Base-by-base conservation (phyloP, 2,113 vertebrate species). In the Catharus fuscescens region DNA sequence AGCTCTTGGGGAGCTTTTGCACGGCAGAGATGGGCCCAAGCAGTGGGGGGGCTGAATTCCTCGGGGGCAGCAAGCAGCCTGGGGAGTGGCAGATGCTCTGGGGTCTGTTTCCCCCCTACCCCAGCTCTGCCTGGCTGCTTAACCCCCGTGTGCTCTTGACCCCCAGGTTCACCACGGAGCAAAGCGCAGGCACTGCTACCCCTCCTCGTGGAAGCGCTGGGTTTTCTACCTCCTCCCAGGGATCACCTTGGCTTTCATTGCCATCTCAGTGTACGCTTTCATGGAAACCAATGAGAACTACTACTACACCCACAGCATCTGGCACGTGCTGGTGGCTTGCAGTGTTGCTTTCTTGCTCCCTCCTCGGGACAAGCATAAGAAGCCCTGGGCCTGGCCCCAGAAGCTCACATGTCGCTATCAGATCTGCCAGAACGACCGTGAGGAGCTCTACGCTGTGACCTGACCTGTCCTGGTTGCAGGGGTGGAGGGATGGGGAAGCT, bases 291-390 rank as follows among this genome's bases (percentile, higher is more conserved):
- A 98, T 29, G 98, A 98, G 92, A 99, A 99, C 97, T 99, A 99
- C 92, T 99, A 98, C 97, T 99, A 99, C 92, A 99, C 98, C 0
- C 99, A 99, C 93, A 99, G 99, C 80, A 98, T 99, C 92, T 99
- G 99, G 99, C 99, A 99, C 47, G 69, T 99, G 66, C 97, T 99
- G 95, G 98, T 99, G 97, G 99, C 99, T 15, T 98, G 89, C 88
- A 99, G 99, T 0, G 98, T 98, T 0, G 98, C 99, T 8, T 99
- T 99, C 95, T 94, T 99, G 84, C 98, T 99, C 19, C 99, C 99
- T 0, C 99, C 99, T 1, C 97, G 98, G 12, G 98, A 98, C 42
- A 98, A 96, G 66, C 95, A 97, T 57, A 61, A 96, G 8, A 97
- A 98, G 36, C 96, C 98, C 40, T 98, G 98, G 98, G 88, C 96